Conservation (phyloP, 2,797 vertebrate species). For the Fratercula arctica region DNA sequence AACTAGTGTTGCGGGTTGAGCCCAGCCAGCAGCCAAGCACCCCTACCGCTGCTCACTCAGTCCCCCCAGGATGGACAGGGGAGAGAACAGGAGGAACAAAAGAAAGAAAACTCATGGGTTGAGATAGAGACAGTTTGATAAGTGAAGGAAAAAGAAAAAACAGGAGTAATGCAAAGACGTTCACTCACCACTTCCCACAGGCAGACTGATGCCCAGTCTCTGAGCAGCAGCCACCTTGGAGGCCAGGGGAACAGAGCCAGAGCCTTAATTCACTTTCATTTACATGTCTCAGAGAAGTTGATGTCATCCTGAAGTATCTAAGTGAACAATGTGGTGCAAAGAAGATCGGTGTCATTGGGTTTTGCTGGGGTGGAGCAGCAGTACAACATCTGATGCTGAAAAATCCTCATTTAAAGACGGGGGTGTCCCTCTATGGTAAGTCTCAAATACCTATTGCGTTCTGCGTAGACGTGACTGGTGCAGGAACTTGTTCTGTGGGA, state of each 20-base stretch:
- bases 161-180: not conserved
- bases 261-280: not conserved
- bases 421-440: constrained; percentile 89
- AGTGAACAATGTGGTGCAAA: constrained; percentile 79
- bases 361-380: constrained; percentile 92
- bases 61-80: fast-evolving
- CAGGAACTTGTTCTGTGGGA: not conserved
- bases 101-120: not conserved
- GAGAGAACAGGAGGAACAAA: not conserved
- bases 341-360: constrained; percentile 85
- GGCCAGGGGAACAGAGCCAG: not conserved
- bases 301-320: constrained; percentile 82
- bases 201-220: not conserved
- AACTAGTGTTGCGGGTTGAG: not conserved
- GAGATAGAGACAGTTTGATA: not conserved
- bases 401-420: constrained; percentile 84
- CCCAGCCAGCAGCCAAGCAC: not conserved
- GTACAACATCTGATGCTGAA: constrained; percentile 86
- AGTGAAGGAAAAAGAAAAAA: not conserved
- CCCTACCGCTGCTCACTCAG: fast-evolving
- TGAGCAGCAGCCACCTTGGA: not conserved
- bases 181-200: not conserved
- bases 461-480: not conserved
- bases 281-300: constrained; percentile 78
- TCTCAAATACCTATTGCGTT: not conserved